Base-by-base conservation (phyloP, 2,113 vertebrate species). In the Sclerurus mexicanus region DNA sequence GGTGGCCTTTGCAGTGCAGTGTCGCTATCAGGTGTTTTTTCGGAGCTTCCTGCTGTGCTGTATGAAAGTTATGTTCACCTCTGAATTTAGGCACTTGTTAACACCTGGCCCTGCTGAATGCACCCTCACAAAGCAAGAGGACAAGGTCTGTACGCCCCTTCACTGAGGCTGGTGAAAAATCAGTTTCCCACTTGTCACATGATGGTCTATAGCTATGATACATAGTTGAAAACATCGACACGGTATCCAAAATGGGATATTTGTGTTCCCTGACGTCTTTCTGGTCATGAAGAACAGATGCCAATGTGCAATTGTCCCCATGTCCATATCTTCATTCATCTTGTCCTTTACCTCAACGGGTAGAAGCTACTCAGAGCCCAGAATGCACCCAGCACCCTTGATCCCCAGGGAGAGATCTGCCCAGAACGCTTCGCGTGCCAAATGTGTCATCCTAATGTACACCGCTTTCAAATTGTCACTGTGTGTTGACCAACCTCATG, bases 401-500 rank as follows among this genome's bases (percentile, higher is more conserved):
- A 52, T 8, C 16, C 27, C 28, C 13, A 12, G 53, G 47, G 39
- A 16, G 27, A 28, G 3, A 6, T 50, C 7, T 68, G 35, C 17
- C 52, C 35, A 10, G 9, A 6, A 22, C 24, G 1, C n/a, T 63
- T 49, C 11, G 2, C 23, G 18, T 1, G 46, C 40, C 71, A 37
- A 44, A 23, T 2, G 75, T 24, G 4, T 5, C 4, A 4, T 33
- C 9, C 42, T 21, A 23, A 1, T 5, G 30, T 8, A 33, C 12
- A 14, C 37, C 11, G 10, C 25, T 33, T 23, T 47, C 13, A 5
- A 2, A 6, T 9, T 47, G 40, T 33, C 2, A 0, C 4, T n/a
- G 4, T 3, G 19, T 5, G 2, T 7, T 62, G 39, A 10, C 17
- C 35, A 42, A 1, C 16, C 8, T 50, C 1, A 1, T 47, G 23